These are phyloP conservation scores for Nomada ferruginata DNA, from an alignment of 2,888 invertebrate genomes.

Conservation along the genomic window DNA sequence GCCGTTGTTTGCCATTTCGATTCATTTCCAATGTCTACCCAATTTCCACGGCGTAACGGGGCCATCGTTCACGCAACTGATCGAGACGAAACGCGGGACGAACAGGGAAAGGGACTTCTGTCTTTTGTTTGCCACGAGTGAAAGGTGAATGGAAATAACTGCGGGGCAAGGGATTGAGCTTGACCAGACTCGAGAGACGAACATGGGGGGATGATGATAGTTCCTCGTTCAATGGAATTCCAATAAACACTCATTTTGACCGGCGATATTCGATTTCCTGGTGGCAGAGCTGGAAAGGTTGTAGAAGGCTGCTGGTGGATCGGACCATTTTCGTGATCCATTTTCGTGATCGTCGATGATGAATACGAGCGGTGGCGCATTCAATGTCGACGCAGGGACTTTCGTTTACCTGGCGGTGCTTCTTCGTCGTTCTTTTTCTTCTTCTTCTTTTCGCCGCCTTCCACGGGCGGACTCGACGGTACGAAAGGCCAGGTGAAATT, in stretches of 20 bases:
- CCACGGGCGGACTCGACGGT: background rate
- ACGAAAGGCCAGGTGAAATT: slow-evolving; percentile 4
- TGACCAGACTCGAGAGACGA: slow-evolving; percentile 27
- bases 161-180: slow-evolving; percentile 10
- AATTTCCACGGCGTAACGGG: slow-evolving; percentile 75
- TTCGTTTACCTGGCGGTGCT: background rate
- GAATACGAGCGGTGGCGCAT: slow-evolving; percentile 34
- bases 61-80: slow-evolving; percentile 48
- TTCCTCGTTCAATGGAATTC: slow-evolving; percentile 60
- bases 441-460: background rate
- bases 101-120: slow-evolving; percentile 40
- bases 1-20: slow-evolving; percentile 78
- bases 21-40: slow-evolving; percentile 79
- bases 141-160: slow-evolving; percentile 73
- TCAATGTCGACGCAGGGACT: background rate
- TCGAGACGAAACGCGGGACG: slow-evolving; percentile 43
- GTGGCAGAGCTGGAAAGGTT: slow-evolving; percentile 13
- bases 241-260: slow-evolving; percentile 74
- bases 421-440: background rate
- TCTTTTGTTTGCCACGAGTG: slow-evolving; percentile 69
- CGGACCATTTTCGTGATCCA: slow-evolving; percentile 32
- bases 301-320: slow-evolving; percentile 6
- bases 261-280: slow-evolving; percentile 63
- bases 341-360: slow-evolving; percentile 39
- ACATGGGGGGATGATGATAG: background rate